A percentile compares a stretch with the other conserved stretches of the same genome.
phyloP scores from a whole-genome alignment of 2,797 vertebrate genomes.

The Leuciscus waleckii region DNA sequence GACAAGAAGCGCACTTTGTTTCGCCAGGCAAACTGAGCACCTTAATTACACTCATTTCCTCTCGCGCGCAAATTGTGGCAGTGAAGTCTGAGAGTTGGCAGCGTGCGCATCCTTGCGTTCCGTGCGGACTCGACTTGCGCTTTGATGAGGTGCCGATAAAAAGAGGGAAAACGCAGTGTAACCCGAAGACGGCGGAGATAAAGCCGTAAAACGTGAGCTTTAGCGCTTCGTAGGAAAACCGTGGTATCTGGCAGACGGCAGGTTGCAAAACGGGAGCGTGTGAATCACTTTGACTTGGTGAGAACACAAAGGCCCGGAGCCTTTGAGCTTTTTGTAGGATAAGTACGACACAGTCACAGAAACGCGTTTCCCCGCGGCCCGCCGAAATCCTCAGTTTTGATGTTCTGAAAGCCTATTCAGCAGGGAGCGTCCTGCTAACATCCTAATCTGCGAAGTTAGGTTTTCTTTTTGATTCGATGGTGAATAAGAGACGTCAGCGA shows the following conservation, averaged over 20 bases:
- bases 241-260: slow-evolving; percentile 16
- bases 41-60: slow-evolving; percentile 67
- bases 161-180: slow-evolving; percentile 14
- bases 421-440: slow-evolving; percentile 54
- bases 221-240: background rate
- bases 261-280: slow-evolving; percentile 52
- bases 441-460: slow-evolving; percentile 56
- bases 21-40: slow-evolving; percentile 55
- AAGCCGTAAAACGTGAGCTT: slow-evolving; percentile 28
- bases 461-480: slow-evolving; percentile 42
- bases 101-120: background rate
- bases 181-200: slow-evolving; percentile 33
- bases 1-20: slow-evolving; percentile 58
- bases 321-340: slow-evolving; percentile 52
- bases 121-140: background rate
- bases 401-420: slow-evolving; percentile 59
- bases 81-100: slow-evolving; percentile 43
- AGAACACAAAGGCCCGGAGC: slow-evolving; percentile 40
- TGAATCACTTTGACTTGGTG: slow-evolving; percentile 54
- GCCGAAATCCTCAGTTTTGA: slow-evolving; percentile 53
- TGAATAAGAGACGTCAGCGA: slow-evolving; percentile 58
- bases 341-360: slow-evolving; percentile 42
- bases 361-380: slow-evolving; percentile 43
- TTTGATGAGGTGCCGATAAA: slow-evolving; percentile 44
- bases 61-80: slow-evolving; percentile 52